These are phyloP conservation scores for Pocota personata DNA, from an alignment of 2,888 invertebrate genomes.

Conservation along the genomic window DNA sequence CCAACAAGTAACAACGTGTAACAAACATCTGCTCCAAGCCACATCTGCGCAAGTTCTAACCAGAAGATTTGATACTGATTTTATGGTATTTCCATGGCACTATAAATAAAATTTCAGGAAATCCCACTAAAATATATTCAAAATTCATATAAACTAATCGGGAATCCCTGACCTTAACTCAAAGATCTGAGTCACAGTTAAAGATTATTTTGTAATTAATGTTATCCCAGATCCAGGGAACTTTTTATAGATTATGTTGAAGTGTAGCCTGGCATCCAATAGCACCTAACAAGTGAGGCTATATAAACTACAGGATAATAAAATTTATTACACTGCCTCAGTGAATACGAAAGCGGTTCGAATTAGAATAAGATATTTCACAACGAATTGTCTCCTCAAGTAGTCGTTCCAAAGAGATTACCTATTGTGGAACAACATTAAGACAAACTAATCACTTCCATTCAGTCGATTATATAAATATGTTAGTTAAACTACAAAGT, in stretches of 20 bases:
- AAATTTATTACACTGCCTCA: too few relatives aligned
- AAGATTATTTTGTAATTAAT: not conserved
- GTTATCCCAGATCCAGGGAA: not conserved
- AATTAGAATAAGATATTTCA: not conserved
- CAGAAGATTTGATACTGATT: not conserved
- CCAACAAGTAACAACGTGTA: too few relatives aligned
- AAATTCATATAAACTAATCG: not conserved
- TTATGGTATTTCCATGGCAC: not conserved
- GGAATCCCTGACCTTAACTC: not conserved
- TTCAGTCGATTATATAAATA: not conserved
- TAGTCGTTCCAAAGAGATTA: not conserved
- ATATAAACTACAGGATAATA: too few relatives aligned
- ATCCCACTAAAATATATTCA: not conserved
- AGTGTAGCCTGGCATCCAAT: too few relatives aligned
- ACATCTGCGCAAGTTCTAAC: too few relatives aligned
- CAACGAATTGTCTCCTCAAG: not conserved
- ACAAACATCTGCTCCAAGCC: too few relatives aligned
- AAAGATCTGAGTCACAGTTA: not conserved
- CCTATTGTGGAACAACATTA: not conserved
- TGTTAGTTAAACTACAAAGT: constrained; percentile 17
- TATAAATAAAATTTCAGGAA: not conserved
- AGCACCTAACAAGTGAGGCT: too few relatives aligned
- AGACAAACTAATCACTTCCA: constrained; percentile 7
- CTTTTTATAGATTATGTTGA: too few relatives aligned
- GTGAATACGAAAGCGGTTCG: not conserved